Evolutionary conservation across 2,113 vertebrate genomes (phyloP).

Genomic region (Sphaerodactylus townsendi): DNA sequence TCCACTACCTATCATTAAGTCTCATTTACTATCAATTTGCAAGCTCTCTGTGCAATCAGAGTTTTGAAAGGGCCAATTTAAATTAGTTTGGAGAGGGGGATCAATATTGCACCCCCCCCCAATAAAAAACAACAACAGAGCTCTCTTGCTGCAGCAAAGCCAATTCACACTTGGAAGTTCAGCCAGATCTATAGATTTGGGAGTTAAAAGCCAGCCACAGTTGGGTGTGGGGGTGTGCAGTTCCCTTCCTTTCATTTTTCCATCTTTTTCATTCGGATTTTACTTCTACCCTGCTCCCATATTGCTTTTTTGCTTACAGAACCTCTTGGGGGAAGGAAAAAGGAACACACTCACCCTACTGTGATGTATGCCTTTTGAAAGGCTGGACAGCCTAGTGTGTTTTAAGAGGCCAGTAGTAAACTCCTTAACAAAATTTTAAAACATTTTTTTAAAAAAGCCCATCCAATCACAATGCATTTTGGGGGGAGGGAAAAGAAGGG

Average conservation of each 20-base stretch:
- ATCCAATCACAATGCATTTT: background rate
- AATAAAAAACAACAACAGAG: background rate
- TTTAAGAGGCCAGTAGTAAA: conserved; percentile 72
- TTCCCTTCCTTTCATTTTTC: background rate
- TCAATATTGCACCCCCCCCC: conserved; percentile 25
- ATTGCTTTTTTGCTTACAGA: conserved; percentile 50
- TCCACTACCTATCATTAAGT: conserved; percentile 72
- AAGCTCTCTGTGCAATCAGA: conserved; percentile 63
- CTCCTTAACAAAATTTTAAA: conserved; percentile 63
- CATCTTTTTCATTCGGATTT: too few relatives aligned
- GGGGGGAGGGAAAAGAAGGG: conserved; percentile 65
- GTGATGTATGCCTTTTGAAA: conserved; percentile 75
- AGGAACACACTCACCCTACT: conserved; percentile 84
- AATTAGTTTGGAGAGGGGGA: conserved; percentile 62
- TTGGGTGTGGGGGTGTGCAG: conserved; percentile 12
- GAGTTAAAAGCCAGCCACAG: conserved; percentile 57
- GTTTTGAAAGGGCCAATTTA: conserved; percentile 61
- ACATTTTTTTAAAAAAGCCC: conserved; percentile 24
- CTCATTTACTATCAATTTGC: conserved; percentile 54
- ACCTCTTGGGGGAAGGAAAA: conserved; percentile 38
- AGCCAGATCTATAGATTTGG: conserved; percentile 54
- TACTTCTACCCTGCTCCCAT: background rate
- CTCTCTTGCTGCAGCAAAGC: conserved; percentile 22
- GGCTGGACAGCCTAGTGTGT: conserved; percentile 68
- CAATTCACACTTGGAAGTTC: conserved; percentile 58